Conservation (phyloP, 2,113 vertebrate genomes). For the Brienomyrus brachyistius region DNA sequence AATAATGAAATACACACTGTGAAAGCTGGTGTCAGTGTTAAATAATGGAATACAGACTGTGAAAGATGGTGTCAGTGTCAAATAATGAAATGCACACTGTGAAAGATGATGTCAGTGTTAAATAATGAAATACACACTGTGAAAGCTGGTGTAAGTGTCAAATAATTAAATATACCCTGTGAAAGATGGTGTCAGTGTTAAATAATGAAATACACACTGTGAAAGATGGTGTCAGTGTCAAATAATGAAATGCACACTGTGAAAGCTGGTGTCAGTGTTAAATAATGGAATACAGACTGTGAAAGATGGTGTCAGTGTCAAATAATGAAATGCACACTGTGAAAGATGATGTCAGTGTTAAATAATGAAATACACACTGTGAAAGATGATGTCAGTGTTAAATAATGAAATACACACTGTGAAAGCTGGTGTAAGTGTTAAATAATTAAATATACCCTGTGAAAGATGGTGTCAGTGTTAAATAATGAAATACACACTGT, state of each 20-base stretch:
- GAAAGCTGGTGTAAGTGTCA: neutral
- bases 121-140: neutral
- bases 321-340: neutral
- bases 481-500: neutral
- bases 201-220: neutral
- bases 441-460: neutral
- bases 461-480: neutral
- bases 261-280: neutral
- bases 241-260: neutral
- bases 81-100: neutral
- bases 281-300: neutral
- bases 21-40: neutral
- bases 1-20: neutral
- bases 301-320: neutral
- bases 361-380: neutral
- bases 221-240: neutral
- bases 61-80: neutral
- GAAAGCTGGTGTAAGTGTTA: no score
- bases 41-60: neutral
- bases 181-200: neutral
- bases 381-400: neutral
- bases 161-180: neutral
- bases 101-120: neutral
- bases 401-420: neutral
- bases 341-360: no score